These are phyloP conservation scores for Limnephilus lunatus DNA, from an alignment of 2,888 invertebrate species.

Conservation along the genomic window DNA sequence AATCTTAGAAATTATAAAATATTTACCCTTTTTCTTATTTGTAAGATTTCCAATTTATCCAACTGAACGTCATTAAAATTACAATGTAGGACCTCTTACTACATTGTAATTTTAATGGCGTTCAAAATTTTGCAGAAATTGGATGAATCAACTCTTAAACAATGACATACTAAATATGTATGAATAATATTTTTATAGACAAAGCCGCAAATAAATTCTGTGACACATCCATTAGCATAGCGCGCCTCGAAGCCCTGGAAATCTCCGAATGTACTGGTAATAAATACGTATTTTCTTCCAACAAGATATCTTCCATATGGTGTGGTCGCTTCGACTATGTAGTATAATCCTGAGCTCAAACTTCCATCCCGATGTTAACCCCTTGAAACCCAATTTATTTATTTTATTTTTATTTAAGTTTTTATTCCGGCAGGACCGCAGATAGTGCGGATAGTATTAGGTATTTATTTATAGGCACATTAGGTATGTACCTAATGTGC, in stretches of 20 bases:
- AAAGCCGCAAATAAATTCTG: not conserved
- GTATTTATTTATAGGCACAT: too few relatives aligned
- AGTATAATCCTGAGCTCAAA: not conserved
- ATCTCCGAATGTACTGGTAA: conserved; percentile 13
- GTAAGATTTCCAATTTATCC: too few relatives aligned
- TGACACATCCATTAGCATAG: conserved; percentile 38
- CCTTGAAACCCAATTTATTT: not conserved
- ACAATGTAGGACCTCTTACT: too few relatives aligned
- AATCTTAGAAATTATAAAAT: too few relatives aligned
- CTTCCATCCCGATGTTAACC: not conserved
- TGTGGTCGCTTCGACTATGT: not conserved
- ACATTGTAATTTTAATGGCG: too few relatives aligned
- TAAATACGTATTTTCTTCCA: conserved; percentile 29
- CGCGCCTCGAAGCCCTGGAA: conserved; percentile 26
- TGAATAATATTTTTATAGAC: not conserved
- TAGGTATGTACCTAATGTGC: too few relatives aligned
- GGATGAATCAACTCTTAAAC: not conserved
- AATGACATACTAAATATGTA: not conserved
- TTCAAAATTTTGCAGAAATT: not conserved
- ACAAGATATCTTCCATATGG: not conserved
- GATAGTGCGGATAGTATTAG: too few relatives aligned
- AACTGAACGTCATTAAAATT: too few relatives aligned
- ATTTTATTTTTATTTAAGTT: too few relatives aligned
- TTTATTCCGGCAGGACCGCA: too few relatives aligned
- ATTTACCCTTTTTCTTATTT: too few relatives aligned